A percentile compares a stretch with the other conserved stretches of the same genome.
These are phyloP conservation scores for Thymallus thymallus DNA, from an alignment of 2,113 vertebrate genomes.

Conservation along the genomic window DNA sequence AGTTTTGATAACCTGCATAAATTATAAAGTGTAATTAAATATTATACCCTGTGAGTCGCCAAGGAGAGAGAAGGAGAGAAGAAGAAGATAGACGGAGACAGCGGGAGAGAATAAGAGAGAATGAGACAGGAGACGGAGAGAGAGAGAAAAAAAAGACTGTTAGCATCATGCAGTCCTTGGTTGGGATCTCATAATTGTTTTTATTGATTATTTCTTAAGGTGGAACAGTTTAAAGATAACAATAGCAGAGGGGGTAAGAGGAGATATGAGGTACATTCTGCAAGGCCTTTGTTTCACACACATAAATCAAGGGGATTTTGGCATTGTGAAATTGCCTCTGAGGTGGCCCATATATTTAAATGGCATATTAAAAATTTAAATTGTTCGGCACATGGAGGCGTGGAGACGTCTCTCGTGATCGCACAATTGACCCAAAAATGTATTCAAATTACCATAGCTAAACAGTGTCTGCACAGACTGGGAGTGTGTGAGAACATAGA, in stretches of 20 bases:
- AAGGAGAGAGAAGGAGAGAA: slow-evolving; percentile 58
- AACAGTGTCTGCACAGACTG: slow-evolving; percentile 56
- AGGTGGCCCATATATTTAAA: slow-evolving; percentile 78
- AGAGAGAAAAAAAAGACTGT: background rate
- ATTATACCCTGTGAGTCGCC: slow-evolving; percentile 76
- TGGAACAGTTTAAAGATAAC: slow-evolving; percentile 76
- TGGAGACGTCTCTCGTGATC: slow-evolving; percentile 68
- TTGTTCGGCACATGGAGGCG: slow-evolving; percentile 71
- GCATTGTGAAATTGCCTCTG: slow-evolving; percentile 69
- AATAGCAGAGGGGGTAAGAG: slow-evolving; percentile 48
- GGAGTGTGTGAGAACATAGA: slow-evolving; percentile 8
- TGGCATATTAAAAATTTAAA: slow-evolving; percentile 79
- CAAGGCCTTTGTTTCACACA: slow-evolving; percentile 47
- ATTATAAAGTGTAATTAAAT: slow-evolving; percentile 84
- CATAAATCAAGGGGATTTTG: slow-evolving; percentile 58
- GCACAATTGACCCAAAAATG: slow-evolving; percentile 75
- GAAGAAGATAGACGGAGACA: slow-evolving; percentile 34
- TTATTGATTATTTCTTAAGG: slow-evolving; percentile 80
- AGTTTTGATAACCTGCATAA: slow-evolving; percentile 84
- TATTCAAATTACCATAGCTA: slow-evolving; percentile 78
- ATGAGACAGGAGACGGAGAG: background rate
- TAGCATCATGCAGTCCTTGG: slow-evolving; percentile 28
- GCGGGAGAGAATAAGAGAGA: no score
- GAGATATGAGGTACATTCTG: slow-evolving; percentile 54
- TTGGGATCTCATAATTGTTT: slow-evolving; percentile 75